Conservation (phyloP, 2,797 vertebrate genomes). For the Sebastes umbrosus region DNA sequence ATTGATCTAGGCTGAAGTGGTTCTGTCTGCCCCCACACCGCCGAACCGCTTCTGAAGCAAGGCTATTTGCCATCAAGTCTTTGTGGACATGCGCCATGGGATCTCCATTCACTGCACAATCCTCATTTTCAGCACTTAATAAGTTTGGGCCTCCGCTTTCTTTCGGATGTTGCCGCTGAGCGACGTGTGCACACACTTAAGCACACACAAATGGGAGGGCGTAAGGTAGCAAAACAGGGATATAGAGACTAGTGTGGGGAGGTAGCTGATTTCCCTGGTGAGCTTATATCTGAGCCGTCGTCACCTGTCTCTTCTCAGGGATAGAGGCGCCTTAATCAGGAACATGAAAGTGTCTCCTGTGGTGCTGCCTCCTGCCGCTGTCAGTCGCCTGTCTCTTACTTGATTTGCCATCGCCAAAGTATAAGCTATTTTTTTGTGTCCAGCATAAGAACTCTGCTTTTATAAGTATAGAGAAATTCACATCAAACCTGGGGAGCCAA, state of each 20-base stretch:
- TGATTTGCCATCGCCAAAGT: constrained; percentile 52
- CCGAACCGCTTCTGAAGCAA: constrained; percentile 55
- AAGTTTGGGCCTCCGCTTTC: constrained; percentile 65
- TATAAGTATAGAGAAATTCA: constrained; percentile 9
- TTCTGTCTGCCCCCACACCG: constrained; percentile 63
- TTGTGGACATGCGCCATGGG: constrained; percentile 73
- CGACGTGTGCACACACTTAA: neutral
- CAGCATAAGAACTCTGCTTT: constrained; percentile 18
- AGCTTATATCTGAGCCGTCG: constrained; percentile 68
- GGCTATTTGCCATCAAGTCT: constrained; percentile 74
- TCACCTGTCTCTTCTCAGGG: constrained; percentile 63
- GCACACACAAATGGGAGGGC: constrained; percentile 27
- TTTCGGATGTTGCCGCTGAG: constrained; percentile 51
- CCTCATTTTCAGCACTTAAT: constrained; percentile 77
- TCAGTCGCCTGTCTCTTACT: constrained; percentile 62
- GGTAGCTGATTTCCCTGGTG: constrained; percentile 76
- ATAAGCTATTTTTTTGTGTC: constrained; percentile 32
- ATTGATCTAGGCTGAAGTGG: constrained; percentile 73
- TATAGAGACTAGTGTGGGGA: constrained; percentile 53
- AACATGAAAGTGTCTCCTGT: constrained; percentile 76
- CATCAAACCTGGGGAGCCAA: neutral
- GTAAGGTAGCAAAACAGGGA: constrained; percentile 58
- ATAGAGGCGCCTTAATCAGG: constrained; percentile 71
- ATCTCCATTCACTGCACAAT: constrained; percentile 69
- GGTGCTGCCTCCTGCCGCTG: constrained; percentile 66